Base-by-base conservation (phyloP, 1,140 invertebrate species). In the Calephelis virginiensis region DNA sequence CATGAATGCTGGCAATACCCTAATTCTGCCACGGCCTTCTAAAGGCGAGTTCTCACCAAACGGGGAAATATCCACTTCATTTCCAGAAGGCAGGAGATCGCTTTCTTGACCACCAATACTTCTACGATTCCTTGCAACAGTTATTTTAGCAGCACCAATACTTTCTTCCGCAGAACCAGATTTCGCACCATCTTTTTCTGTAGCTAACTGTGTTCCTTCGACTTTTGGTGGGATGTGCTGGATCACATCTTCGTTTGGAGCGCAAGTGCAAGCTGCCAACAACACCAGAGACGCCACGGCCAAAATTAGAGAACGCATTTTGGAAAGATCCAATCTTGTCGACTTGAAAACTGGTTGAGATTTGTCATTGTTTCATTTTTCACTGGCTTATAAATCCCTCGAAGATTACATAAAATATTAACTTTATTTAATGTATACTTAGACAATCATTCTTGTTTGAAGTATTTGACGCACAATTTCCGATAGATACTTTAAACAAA, bases 141-240 rank as follows among this genome's bases (percentile, higher is more conserved):
- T 56, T 13, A 68, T 64, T 12, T 88, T 76, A 87, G 79, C 74
- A 73, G 74, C 78, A 82, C 72, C 82, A 82, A 64, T 75, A 85
- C 40, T 76, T 74, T 66, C 74, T 75, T 1, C 88, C 88, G 63
- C 78, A 90, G 81, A 86, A 88, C 80, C 83, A 84, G 82, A 90
- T 37, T 45, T 76, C 80, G 75, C 78, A 83, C 17, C 82, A 72
- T 74, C 76, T 81, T 76, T 86, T 86, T 73, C 81, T 81, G 77
- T 90, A 90, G 72, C 81, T 88, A 79, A 89, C 73, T 78, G 88
- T 90, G 75, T 90, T 88, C 59, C 75, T 61, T 71, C 83, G 69
- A 49, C 72, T 80, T 81, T 87, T 88, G 63, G 76, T 8, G 85
- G 85, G 69, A 89, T 87, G 75, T 83, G 80, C 72, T 89, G 80